Percentiles rank a stretch among this genome's conserved stretches.
These are phyloP conservation scores for Nyctibius grandis DNA, from an alignment of 2,797 vertebrate species.

Conservation along the genomic window DNA sequence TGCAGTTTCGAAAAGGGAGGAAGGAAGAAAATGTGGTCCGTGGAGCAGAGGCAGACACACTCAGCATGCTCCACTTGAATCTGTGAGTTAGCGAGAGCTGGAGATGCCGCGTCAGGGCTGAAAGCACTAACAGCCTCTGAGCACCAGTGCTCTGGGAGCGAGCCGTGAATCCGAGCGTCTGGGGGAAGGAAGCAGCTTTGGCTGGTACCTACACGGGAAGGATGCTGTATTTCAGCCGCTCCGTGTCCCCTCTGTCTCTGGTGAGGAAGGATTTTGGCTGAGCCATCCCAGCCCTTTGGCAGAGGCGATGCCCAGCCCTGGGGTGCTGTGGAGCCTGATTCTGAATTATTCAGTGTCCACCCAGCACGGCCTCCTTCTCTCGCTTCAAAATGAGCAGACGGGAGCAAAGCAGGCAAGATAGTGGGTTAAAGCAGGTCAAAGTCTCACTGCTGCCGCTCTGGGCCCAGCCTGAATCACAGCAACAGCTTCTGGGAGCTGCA, in stretches of 20 bases:
- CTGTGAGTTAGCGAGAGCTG: neutral
- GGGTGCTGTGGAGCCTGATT: neutral
- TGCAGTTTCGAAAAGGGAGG: neutral
- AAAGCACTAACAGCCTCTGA: neutral
- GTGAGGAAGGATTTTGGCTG: neutral
- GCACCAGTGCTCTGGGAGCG: neutral
- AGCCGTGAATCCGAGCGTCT: neutral
- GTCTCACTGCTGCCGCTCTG: neutral
- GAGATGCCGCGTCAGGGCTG: neutral
- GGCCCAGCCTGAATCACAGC: neutral
- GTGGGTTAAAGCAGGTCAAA: slow-evolving; percentile 45
- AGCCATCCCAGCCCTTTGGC: slow-evolving; percentile 5
- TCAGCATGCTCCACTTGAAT: neutral
- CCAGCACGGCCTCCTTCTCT: slow-evolving; percentile 64
- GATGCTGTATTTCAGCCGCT: neutral
- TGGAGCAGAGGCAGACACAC: neutral
- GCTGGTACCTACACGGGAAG: neutral
- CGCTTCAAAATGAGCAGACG: neutral
- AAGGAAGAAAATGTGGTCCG: neutral
- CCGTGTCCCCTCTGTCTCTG: neutral
- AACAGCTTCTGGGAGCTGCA: neutral
- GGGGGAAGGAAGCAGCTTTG: neutral
- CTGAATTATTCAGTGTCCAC: slow-evolving; percentile 80
- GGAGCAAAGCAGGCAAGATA: neutral
- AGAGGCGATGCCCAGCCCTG: slow-evolving; percentile 43